Evolutionary conservation across 2,797 vertebrate species (phyloP).

Genomic region (Dromococcyx pavoninus): DNA sequence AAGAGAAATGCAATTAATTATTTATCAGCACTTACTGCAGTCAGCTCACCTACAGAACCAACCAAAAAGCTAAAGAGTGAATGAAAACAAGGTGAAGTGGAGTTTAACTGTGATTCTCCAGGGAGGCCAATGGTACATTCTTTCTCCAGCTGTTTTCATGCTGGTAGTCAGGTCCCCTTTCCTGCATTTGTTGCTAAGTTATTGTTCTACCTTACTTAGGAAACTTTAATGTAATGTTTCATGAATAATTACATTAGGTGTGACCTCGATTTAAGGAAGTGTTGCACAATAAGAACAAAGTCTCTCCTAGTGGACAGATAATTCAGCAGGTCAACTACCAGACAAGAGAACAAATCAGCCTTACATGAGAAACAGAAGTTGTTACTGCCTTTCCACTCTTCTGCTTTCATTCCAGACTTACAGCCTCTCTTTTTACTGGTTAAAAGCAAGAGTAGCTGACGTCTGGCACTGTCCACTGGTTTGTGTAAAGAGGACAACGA

Average conservation of each 20-base stretch:
- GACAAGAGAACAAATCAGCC: background rate
- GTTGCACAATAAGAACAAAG: slow-evolving; percentile 33
- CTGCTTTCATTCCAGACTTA: background rate
- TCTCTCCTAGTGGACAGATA: background rate
- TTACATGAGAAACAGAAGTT: background rate
- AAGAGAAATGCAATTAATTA: background rate
- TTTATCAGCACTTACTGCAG: background rate
- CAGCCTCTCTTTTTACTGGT: background rate
- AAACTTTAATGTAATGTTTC: slow-evolving; percentile 28
- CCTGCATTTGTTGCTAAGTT: slow-evolving; percentile 64
- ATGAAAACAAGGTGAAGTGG: background rate
- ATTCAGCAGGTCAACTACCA: background rate
- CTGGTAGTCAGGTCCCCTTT: slow-evolving; percentile 18
- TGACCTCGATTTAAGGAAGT: slow-evolving; percentile 30
- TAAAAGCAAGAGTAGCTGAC: background rate
- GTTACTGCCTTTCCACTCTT: background rate
- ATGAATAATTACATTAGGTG: slow-evolving; percentile 23
- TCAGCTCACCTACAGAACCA: background rate
- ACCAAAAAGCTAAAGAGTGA: background rate
- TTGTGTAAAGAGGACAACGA: background rate
- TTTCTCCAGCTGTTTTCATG: slow-evolving; percentile 19
- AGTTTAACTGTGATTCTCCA: background rate
- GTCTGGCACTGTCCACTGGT: background rate
- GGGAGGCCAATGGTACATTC: slow-evolving; percentile 18
- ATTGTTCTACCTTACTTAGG: slow-evolving; percentile 59